Evolutionary conservation across 2,888 invertebrate species (phyloP), one percentile per base, ranked within the genome.

Genomic region (Phorcus lineatus): DNA sequence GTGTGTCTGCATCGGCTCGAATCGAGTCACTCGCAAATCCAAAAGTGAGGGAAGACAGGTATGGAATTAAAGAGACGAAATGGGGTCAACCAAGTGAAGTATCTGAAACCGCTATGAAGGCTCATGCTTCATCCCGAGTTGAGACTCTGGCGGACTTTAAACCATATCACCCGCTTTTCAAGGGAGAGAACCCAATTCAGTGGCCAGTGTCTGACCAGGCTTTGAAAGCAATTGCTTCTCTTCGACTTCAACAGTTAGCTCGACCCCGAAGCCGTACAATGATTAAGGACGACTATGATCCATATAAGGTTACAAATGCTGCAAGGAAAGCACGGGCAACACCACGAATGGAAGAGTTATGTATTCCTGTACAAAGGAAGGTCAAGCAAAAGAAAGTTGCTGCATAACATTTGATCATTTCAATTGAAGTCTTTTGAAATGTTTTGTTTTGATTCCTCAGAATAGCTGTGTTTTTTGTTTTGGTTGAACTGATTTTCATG

Each of bases 261-360:
- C 83, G 91, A 17, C 91, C 92, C 2, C 82, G 88, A 24, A 90
- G 90, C 81, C 85, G 91, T 19, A 87, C 90, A n/a, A 85, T 90
- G 86, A 86, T 89, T 24, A 90, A 89, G 62, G 91, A 92, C 78
- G 92, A 92, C 82, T 92, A 85, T 70, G 92, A 92, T 78, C 91
- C 91, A 0, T 92, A 91, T 84, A 87, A 86, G 81, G 89, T 92
- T 0, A 77, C 90, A 2, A 66, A 83, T 3, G 87, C 87, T 7
- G 91, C 91, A 11, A 82, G 83, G 19, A 84, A 86, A 16, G 88
- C 91, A 0, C 84, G 86, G 1, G 82, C 89, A 16, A 89, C 92
- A 2, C 89, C 90, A 0, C 80, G 92, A 36, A 55, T 91, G 7
- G 88, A 87, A 0, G 91, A 91, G 82, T 81, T 92, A 13, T 82